phyloP scores from a whole-genome alignment of 2,888 invertebrate species.

The Andrena hattorfiana region DNA sequence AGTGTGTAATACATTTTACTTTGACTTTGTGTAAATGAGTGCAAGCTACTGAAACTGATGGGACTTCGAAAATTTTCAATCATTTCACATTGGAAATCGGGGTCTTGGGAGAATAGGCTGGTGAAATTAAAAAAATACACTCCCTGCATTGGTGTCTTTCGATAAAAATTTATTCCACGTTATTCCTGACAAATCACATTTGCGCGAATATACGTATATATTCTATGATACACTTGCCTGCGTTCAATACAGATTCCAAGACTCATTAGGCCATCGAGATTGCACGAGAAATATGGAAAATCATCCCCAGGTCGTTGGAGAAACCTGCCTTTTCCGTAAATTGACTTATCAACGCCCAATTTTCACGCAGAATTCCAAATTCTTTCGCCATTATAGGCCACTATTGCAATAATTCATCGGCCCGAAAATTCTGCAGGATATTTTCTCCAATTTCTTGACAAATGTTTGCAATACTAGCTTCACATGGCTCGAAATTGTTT shows the following conservation, averaged over 20 bases:
- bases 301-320: conserved; percentile 22
- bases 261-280: conserved; percentile 74
- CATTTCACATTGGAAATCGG: no score
- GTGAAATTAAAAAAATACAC: no score
- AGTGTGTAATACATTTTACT: no score
- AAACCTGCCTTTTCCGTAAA: conserved; percentile 15
- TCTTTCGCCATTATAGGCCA: conserved; percentile 19
- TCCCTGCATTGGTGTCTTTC: conserved; percentile 30
- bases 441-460: not conserved
- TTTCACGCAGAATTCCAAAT: not conserved
- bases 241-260: conserved; percentile 53
- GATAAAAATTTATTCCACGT: conserved; percentile 75
- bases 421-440: not conserved
- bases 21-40: no score
- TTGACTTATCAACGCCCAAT: conserved; percentile 15
- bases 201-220: conserved; percentile 49
- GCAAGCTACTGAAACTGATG: no score
- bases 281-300: conserved; percentile 42
- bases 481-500: conserved; percentile 14
- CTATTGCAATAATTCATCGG: conserved; percentile 17
- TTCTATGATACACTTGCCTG: conserved; percentile 53
- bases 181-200: conserved; percentile 65
- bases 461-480: conserved; percentile 23
- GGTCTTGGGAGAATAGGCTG: no score
- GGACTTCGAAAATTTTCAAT: no score